Conservation (phyloP, 2,113 vertebrate genomes). For the Phyllostomus discolor region DNA sequence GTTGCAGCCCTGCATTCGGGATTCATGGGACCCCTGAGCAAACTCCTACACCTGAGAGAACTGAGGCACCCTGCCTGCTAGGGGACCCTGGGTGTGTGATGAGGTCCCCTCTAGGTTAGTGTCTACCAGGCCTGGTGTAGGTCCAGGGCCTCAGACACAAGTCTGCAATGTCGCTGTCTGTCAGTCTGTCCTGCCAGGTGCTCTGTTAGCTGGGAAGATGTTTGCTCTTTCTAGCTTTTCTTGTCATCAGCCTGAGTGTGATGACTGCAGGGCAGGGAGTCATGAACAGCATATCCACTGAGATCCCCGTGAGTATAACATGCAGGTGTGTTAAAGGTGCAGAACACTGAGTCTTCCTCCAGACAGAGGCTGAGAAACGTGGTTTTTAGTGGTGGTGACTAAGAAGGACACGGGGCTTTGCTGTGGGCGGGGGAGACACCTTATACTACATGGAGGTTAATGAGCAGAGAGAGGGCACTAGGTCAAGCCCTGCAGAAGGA, state of each 20-base stretch:
- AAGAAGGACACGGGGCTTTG: too few species aligned
- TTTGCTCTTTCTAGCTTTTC: neutral
- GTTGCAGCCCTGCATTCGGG: neutral
- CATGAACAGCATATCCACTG: too few species aligned
- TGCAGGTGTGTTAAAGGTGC: neutral
- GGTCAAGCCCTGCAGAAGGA: neutral
- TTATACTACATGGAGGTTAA: neutral
- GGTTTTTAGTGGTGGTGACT: too few species aligned
- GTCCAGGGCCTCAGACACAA: accelerated
- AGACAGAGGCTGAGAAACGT: neutral
- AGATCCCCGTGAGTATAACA: neutral
- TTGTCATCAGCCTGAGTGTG: neutral
- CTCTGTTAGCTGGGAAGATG: accelerated
- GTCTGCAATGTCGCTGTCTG: neutral
- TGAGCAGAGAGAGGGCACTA: neutral
- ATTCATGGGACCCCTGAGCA: too few species aligned
- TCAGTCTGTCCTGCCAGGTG: neutral
- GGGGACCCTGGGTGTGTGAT: neutral
- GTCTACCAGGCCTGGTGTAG: neutral
- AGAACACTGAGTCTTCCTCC: neutral
- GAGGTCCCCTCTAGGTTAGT: neutral
- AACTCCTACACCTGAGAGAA: accelerated
- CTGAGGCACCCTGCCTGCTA: accelerated
- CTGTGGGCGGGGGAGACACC: too few species aligned
- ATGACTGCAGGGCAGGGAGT: neutral